Conservation (phyloP, 2,888 invertebrate genomes). For the Caenorhabditis sp. region DNA sequence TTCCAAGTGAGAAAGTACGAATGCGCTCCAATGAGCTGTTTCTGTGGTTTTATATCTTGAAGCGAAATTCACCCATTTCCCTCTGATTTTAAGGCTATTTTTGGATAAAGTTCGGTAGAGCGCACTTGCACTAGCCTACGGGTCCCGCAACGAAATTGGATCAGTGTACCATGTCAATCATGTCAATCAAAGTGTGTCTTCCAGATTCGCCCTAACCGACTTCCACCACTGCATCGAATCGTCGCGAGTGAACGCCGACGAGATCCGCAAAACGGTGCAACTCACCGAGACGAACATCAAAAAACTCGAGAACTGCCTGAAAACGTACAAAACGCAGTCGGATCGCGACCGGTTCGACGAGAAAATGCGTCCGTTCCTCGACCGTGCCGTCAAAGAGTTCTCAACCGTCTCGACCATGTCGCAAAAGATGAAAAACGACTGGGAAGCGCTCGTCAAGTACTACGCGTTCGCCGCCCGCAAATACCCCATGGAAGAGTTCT, state of each 20-base stretch:
- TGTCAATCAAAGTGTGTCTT: too few species aligned
- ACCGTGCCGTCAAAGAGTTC: slow-evolving; percentile 91
- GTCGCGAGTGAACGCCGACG: slow-evolving; percentile 86
- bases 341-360: slow-evolving; percentile 90
- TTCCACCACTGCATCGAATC: slow-evolving; percentile 93
- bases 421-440: slow-evolving; percentile 93
- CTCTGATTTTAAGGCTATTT: too few species aligned
- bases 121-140: too few species aligned
- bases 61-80: too few species aligned
- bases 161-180: too few species aligned
- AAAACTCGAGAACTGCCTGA: slow-evolving; percentile 91
- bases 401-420: slow-evolving; percentile 94
- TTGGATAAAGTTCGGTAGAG: too few species aligned
- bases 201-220: slow-evolving; percentile 85
- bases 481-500: slow-evolving; percentile 96
- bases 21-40: too few species aligned
- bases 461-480: slow-evolving; percentile 94
- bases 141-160: too few species aligned
- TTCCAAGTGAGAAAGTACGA: too few species aligned
- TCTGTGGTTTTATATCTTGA: too few species aligned
- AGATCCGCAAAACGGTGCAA: slow-evolving; percentile 84
- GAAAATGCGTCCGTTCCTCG: slow-evolving; percentile 91
- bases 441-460: slow-evolving; percentile 91
- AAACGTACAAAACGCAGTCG: slow-evolving; percentile 89
- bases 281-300: slow-evolving; percentile 64